Conservation (phyloP, 2,888 invertebrate genomes). For the Bugulina stolonifera region DNA sequence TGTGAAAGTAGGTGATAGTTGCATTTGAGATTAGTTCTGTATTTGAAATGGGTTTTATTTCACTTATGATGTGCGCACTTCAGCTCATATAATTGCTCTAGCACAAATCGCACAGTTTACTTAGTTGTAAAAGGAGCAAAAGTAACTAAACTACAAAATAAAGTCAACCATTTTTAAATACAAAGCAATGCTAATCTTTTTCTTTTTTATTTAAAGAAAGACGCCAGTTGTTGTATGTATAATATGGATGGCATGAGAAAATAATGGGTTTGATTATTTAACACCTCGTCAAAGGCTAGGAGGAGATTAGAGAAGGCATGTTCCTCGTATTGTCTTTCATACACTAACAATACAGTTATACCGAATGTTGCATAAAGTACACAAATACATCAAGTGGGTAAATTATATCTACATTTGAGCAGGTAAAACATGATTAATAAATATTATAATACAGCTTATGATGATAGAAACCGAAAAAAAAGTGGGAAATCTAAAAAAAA, state of each 20-base stretch:
- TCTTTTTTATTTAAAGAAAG: constrained; percentile 25
- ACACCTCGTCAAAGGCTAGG: not conserved
- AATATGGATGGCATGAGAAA: constrained; percentile 6
- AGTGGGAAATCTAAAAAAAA: too few species aligned
- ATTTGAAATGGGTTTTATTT: constrained; percentile 23
- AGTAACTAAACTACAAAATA: constrained; percentile 20
- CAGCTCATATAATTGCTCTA: not conserved
- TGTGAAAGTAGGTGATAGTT: constrained; percentile 24
- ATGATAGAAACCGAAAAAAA: too few species aligned
- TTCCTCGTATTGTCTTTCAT: not conserved
- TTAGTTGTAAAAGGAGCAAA: constrained; percentile 25
- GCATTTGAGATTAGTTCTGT: constrained; percentile 21
- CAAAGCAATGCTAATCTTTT: constrained; percentile 24
- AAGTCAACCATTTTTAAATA: constrained; percentile 25
- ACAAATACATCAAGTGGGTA: not conserved
- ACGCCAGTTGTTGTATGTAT: constrained; percentile 24
- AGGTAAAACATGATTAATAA: not conserved
- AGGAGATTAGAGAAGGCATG: not conserved
- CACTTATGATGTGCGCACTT: constrained; percentile 17
- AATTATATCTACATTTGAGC: constrained; percentile 2
- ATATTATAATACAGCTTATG: not conserved
- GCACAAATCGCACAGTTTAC: constrained; percentile 3
- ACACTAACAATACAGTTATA: not conserved
- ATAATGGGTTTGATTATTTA: constrained; percentile 22
- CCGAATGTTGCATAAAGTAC: not conserved